Conservation (phyloP, 2,888 invertebrate species). For the Cartodere bifasciata region DNA sequence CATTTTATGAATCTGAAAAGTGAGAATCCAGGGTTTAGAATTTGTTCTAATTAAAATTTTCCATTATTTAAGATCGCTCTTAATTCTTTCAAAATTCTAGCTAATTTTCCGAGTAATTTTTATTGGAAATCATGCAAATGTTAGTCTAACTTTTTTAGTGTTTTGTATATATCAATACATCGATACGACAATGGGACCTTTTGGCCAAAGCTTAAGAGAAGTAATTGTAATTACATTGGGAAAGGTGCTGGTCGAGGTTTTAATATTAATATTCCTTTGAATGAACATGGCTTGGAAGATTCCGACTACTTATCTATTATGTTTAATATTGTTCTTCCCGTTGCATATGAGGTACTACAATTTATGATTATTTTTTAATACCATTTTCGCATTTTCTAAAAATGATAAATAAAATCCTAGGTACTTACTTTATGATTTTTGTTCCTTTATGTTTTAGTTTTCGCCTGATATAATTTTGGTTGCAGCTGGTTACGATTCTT, state of each 20-base stretch:
- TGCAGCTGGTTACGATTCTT: slow-evolving; percentile 1
- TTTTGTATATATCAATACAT: slow-evolving; percentile 3
- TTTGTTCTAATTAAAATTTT: too few relatives aligned
- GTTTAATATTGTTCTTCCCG: not conserved
- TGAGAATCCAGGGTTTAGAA: too few relatives aligned
- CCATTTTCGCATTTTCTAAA: not conserved
- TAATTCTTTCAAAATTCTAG: too few relatives aligned
- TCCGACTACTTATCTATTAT: not conserved
- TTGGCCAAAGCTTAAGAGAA: not conserved
- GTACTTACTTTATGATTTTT: not conserved
- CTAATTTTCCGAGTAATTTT: too few relatives aligned
- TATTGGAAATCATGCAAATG: too few relatives aligned
- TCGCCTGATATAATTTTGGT: slow-evolving; percentile 1
- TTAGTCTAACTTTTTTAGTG: too few relatives aligned
- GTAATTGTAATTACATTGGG: slow-evolving; percentile 1
- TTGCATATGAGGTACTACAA: slow-evolving; percentile 4
- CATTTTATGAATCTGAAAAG: slow-evolving; percentile 1
- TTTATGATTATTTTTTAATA: too few relatives aligned
- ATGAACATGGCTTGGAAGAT: not conserved
- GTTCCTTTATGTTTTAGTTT: not conserved
- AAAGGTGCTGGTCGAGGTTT: slow-evolving; percentile 2
- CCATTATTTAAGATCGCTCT: too few relatives aligned
- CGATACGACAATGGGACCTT: slow-evolving; percentile 1
- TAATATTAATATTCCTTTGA: slow-evolving; percentile 4
- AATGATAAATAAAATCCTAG: not conserved